Base-by-base conservation (phyloP, 2,113 vertebrate species). In the Myodes glareolus region DNA sequence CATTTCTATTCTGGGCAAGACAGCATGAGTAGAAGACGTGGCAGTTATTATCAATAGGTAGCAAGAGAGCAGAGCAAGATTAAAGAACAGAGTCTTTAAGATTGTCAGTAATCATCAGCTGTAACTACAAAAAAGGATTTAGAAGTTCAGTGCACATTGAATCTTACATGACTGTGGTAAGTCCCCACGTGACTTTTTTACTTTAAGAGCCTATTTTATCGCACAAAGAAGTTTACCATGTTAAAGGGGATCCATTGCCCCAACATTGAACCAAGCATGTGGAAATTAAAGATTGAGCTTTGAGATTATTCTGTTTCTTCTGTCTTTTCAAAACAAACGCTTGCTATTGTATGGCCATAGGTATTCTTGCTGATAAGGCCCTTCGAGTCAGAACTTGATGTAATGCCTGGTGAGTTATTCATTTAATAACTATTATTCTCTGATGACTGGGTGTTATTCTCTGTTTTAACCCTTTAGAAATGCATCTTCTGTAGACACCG, bases 401-500 rank as follows among this genome's bases (percentile, higher is more conserved):
- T 23, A 72, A 92, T 95, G 45, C 42, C 52, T 87, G 1, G 8
- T 36, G 16, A 70, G 55, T 70, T 52, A 36, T 84, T 55, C 87
- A 31, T 82, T n/a, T 92, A 84, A 86, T 89, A 82, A 61, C 84
- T 81, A 9, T 88, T 97, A 68, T n/a, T 87, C 78, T 96, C 23
- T 87, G 21, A 89, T 67, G 19, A 78, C n/a, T 95, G 96, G 90
- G 90, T 87, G 63, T 0, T 85, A 29, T 95, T 65, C 92, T 97
- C 90, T 98, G 36, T 97, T 98, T 98, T 90, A 7, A 61, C 95
- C 75, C 88, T 97, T 36, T 98, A 99, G 99, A 99, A 99, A 98
- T 99, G 99, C 98, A 98, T 99, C 96, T 99, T 99, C 98, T 99
- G 99, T 97, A 99, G 99, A 93, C 98, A 99, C 68, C 99, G 99